A percentile compares a stretch with the other conserved stretches of the same genome.
Conservation (phyloP, 2,113 vertebrate species). For the Nesoenas mayeri region DNA sequence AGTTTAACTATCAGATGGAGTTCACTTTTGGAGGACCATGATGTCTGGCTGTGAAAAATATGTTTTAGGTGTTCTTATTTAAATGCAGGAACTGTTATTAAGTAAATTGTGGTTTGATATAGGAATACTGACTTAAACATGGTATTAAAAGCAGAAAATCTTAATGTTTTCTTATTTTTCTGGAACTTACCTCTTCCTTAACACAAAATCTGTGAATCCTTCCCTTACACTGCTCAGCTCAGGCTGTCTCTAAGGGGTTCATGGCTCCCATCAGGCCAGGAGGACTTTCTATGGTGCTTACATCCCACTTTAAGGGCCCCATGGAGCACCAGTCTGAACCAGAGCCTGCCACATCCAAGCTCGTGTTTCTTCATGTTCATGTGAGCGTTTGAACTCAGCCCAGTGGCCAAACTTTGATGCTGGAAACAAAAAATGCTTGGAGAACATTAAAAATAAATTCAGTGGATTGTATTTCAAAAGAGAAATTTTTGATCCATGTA, state of each 20-base stretch:
- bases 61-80: background rate
- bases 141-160: background rate
- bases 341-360: background rate
- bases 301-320: background rate
- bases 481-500: background rate
- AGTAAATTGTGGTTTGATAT: background rate
- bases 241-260: too few species aligned
- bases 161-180: background rate
- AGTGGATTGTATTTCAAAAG: background rate
- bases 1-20: background rate
- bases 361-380: too few species aligned
- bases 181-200: background rate
- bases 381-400: accelerated
- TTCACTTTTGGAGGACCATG: background rate
- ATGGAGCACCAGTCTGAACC: too few species aligned
- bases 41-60: background rate
- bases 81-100: too few species aligned
- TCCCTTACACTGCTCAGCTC: background rate
- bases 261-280: background rate
- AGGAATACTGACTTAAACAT: too few species aligned
- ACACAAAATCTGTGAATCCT: background rate
- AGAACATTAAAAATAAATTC: background rate
- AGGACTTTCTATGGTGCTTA: accelerated
- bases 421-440: background rate
- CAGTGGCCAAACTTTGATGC: background rate